Evolutionary conservation across 1,140 invertebrate species (phyloP), one percentile per base, ranked within the genome.

Genomic region (Halesus radiatus): DNA sequence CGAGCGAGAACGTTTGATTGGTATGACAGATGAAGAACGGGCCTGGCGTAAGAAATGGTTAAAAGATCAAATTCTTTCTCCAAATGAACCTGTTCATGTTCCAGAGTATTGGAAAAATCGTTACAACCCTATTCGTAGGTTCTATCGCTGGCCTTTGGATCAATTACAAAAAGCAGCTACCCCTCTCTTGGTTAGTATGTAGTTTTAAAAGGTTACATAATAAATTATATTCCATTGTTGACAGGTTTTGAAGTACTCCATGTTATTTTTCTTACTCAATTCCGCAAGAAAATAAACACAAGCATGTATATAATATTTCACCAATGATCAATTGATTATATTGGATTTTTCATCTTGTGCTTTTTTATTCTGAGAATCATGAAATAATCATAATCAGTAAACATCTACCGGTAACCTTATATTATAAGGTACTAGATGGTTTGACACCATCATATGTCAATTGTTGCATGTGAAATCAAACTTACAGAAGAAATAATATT

Each of bases 11-110:
- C 91, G 96, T 86, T 89, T 95, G 23, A 84, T 93, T 66, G 95
- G 95, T 76, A 97, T 97, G 95, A 93, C 93, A 6, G 89, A 94
- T 85, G 93, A 92, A n/a, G 96, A 97, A 89, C 91, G 96, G 83
- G 92, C 92, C 60, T 97, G 94, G 92, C 91, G 96, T 78, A 93
- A 93, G 82, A 92, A 96, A 86, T 98, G 93, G 93, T 82, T 97
- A 1, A 93, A 96, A 86, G 96, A 96, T 89, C 95, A 96, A 90
- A 85, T 92, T 81, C 89, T 98, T 50, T 87, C 92, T 64, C 90
- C 91, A 16, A 92, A 94, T 72, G 96, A 97, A 85, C 95, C 96
- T 0, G 85, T 91, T 45, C 84, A 90, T 80, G 91, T 94, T 0
- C 92, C 93, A 13, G 90, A 93, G 84, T 92, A 93, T 73, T 93